Percentiles rank a stretch among this genome's conserved stretches.
Evolutionary conservation across 2,797 vertebrate species (phyloP).

Genomic region (Phoeniculus purpureus): DNA sequence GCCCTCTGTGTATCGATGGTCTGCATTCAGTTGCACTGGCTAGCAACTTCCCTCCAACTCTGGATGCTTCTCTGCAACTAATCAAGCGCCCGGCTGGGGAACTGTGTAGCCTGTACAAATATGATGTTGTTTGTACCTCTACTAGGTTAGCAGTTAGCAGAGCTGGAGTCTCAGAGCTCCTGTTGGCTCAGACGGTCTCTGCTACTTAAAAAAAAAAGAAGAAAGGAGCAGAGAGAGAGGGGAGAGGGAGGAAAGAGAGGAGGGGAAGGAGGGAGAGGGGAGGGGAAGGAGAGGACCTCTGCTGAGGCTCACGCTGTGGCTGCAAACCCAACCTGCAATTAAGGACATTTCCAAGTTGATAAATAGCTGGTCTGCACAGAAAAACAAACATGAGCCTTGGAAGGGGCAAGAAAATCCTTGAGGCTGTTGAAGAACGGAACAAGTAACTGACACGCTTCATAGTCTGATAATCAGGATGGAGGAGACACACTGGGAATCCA

Average conservation of each 20-base stretch:
- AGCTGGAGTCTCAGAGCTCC: not conserved
- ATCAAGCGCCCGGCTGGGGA: not conserved
- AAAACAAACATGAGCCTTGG: not conserved
- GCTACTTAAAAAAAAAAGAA: not conserved
- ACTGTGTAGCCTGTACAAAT: not conserved
- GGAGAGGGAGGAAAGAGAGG: no score
- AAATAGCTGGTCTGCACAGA: not conserved
- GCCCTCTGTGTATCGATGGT: not conserved
- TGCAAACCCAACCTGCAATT: not conserved
- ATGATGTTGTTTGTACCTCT: not conserved
- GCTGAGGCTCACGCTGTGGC: not conserved
- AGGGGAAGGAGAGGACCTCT: not conserved
- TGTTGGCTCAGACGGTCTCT: not conserved
- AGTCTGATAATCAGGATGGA: not conserved
- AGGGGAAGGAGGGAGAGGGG: not conserved
- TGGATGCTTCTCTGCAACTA: not conserved
- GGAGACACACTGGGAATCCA: not conserved
- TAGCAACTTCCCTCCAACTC: not conserved
- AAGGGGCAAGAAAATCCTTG: not conserved
- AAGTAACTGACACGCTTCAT: not conserved
- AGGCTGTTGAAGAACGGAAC: not conserved
- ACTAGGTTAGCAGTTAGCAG: not conserved
- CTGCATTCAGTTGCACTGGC: not conserved
- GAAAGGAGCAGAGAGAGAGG: not conserved
- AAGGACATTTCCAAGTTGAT: not conserved